Evolutionary conservation across 2,888 invertebrate species (phyloP), one percentile per base, ranked within the genome.

Genomic region (Drosophila falleni): DNA sequence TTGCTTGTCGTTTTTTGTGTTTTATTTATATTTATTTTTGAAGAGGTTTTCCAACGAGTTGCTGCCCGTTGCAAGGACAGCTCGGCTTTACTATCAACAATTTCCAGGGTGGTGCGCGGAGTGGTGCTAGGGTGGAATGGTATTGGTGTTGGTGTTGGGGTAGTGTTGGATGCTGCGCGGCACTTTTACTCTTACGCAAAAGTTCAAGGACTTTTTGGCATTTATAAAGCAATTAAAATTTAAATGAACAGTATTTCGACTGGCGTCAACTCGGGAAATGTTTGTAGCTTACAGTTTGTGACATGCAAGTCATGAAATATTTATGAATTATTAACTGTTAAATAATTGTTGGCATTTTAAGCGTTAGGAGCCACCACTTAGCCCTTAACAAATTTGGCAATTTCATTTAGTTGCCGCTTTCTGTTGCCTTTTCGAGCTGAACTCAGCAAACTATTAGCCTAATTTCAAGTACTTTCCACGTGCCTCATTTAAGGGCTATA

Each of bases 141-240:
- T 29, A 23, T 15, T 13, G 15, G 49, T 16, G 39, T 4, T 23
- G 23, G 23, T 23, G 3, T n/a, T n/a, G n/a, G n/a, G n/a, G n/a
- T 23, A 23, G 41, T 31, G 31, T 35, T 35, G 35, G 6, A 37
- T 53, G 56, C 29, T 46, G 23, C 10, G 55, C 65, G 41, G 58
- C 66, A 72, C 79, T 85, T 82, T 79, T 69, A 62, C 82, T 82
- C 79, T 82, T 77, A 81, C 79, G 81, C 80, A 83, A 83, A 87
- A 89, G 90, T 90, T 90, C 90, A 90, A 89, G 90, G 90, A 87
- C 89, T 90, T 90, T 89, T 90, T 83, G 88, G 86, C 90, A 90
- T 90, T 90, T 90, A 90, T 90, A 90, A 90, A 90, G 90, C 90
- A 90, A 90, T 90, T 90, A 90, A 90, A 90, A 90, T 90, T 90